Conservation (phyloP, 2,888 invertebrate species). For the Calameuta pallipes region DNA sequence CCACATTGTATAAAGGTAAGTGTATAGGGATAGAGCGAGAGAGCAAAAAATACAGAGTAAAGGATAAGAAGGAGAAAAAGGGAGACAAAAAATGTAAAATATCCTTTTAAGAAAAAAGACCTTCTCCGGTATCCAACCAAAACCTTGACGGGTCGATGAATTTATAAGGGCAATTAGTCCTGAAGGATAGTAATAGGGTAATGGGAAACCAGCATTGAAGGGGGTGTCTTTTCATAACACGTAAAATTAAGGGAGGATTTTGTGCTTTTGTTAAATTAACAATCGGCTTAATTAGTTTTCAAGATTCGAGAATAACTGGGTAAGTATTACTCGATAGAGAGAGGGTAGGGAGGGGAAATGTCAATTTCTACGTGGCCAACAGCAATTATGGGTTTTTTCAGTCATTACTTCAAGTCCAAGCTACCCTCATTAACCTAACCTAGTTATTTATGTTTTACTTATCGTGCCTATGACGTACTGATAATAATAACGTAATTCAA, state of each 20-base stretch:
- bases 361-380: background rate
- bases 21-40: background rate
- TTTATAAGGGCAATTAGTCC: conserved; percentile 3
- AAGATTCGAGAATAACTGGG: background rate
- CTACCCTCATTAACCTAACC: background rate
- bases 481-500: background rate
- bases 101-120: background rate
- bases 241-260: background rate
- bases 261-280: background rate
- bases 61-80: too few species aligned
- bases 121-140: background rate
- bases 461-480: background rate
- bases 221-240: background rate
- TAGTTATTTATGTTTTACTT: background rate
- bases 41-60: background rate
- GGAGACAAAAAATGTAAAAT: background rate
- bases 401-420: background rate
- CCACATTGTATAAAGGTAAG: background rate
- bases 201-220: background rate
- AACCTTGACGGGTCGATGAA: background rate
- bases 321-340: too few species aligned
- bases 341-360: background rate
- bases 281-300: background rate
- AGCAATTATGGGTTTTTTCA: background rate
- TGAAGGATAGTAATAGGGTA: background rate